Base-by-base conservation (phyloP, 2,797 vertebrate genomes). In the Acanthurus tractus region DNA sequence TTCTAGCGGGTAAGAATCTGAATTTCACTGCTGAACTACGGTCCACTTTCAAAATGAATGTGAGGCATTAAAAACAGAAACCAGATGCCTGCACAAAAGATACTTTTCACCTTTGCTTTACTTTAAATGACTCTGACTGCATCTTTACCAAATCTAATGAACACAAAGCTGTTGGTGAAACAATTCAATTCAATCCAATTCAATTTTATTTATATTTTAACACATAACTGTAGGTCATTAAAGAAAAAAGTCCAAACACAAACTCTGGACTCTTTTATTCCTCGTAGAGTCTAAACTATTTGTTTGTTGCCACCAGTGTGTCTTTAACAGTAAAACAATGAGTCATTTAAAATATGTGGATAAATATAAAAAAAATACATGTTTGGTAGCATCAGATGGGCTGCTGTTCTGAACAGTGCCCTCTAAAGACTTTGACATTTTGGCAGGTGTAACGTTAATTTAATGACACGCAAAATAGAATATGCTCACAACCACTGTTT, bases 271-370 rank as follows among this genome's bases (percentile, higher is more conserved):
- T 77, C 44, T 49, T 50, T 29, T 65, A 48, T 55, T 70, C 22
- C 46, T 46, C 42, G 15, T n/a, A 62, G 23, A 76, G 23, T 54
- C 44, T 9, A 62, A 81, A 82, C 53, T 79, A 84, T 80, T 74
- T 44, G 74, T 54, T 66, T 70, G 81, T 69, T 50, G 29, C 25
- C 67, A 40, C 38, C 40, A 74, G 45, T n/a, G 9, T 67, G 29
- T 70, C 3, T 70, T 76, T 82, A 75, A 62, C 14, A 20, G 54
- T 63, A 55, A 72, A 63, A 48, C 61, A 58, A 77, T 76, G 46
- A 69, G 78, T 79, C 73, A 86, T 74, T 76, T 61, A 83, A 74
- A 58, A 80, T 49, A 54, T 58, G 22, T 23, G 45, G 22, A 57
- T 69, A 71, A 65, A 36, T 40, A 76, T 29, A 74, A 29, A 62